A percentile compares a stretch with the other conserved stretches of the same genome.
These are phyloP conservation scores for Mimas tiliae DNA, from an alignment of 2,888 invertebrate genomes.

Conservation along the genomic window DNA sequence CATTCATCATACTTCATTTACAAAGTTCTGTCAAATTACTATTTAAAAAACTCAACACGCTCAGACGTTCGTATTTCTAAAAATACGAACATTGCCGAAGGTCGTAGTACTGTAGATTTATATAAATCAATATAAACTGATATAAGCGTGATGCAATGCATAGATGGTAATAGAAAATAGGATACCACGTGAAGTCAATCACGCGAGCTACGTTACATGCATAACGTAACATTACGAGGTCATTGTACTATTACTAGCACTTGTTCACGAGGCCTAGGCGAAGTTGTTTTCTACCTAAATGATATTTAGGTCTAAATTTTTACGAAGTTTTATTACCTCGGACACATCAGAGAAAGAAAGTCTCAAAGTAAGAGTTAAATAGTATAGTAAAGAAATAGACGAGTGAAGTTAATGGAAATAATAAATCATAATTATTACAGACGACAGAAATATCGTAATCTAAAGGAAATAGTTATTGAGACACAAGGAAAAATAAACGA, in stretches of 20 bases:
- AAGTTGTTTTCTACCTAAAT: neutral
- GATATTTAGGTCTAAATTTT: neutral
- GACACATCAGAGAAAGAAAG: too few species aligned
- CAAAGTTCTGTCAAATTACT: too few species aligned
- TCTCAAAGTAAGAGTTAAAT: too few species aligned
- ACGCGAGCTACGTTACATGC: neutral
- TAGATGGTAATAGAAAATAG: neutral
- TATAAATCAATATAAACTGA: neutral
- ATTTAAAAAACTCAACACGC: too few species aligned
- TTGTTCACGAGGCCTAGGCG: neutral
- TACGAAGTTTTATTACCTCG: neutral
- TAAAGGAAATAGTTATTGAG: neutral
- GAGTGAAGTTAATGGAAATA: too few species aligned
- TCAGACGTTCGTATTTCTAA: too few species aligned
- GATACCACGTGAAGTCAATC: neutral
- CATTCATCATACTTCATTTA: too few species aligned
- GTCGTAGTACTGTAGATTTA: too few species aligned
- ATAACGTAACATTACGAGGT: neutral
- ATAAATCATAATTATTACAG: too few species aligned
- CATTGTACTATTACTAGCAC: constrained; percentile 5
- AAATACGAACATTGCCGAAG: too few species aligned
- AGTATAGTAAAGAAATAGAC: too few species aligned
- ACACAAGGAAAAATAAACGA: neutral
- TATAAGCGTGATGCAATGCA: neutral
- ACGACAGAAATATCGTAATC: too few species aligned